Evolutionary conservation across 2,888 invertebrate genomes (phyloP).

Genomic region (Drosophila anomelani): DNA sequence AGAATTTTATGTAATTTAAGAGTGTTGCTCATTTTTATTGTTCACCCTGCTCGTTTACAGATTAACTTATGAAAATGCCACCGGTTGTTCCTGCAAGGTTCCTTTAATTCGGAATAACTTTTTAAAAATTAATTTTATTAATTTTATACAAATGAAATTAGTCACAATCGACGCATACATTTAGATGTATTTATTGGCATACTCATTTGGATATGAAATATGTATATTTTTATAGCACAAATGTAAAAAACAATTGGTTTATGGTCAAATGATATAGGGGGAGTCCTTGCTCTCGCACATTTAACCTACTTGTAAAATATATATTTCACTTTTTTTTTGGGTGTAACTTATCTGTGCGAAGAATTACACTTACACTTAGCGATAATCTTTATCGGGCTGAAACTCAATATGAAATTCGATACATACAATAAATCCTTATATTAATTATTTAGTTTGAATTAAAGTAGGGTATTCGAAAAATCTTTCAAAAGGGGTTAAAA

Average conservation of each 20-base stretch:
- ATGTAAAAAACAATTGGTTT: conserved; percentile 23
- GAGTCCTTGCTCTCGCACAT: conserved; percentile 26
- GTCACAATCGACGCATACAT: conserved; percentile 66
- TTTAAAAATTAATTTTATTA: not conserved
- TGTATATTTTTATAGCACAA: conserved; percentile 37
- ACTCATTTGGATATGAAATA: conserved; percentile 16
- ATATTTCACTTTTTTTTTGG: conserved; percentile 56
- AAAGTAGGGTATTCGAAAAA: conserved; percentile 37
- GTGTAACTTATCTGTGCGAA: conserved; percentile 81
- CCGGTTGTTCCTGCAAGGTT: conserved; percentile 31
- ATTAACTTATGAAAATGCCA: conserved; percentile 43
- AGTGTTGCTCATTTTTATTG: not conserved
- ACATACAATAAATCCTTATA: conserved; percentile 40
- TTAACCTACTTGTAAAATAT: not conserved
- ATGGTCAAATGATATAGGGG: conserved; percentile 36
- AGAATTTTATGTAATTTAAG: too few relatives aligned
- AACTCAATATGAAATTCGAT: conserved; percentile 31
- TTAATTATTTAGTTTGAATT: conserved; percentile 40
- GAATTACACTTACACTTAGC: conserved; percentile 39
- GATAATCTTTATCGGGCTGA: conserved; percentile 23
- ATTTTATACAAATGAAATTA: conserved; percentile 64
- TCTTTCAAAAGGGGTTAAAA: conserved; percentile 36
- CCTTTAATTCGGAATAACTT: not conserved
- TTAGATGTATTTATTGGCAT: conserved; percentile 25
- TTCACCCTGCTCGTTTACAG: conserved; percentile 23